A percentile compares a stretch with the other conserved stretches of the same genome.
phyloP scores from a whole-genome alignment of 37 sponge, comb jelly and placozoan genomes.

The Cliona cf. orientalis region DNA sequence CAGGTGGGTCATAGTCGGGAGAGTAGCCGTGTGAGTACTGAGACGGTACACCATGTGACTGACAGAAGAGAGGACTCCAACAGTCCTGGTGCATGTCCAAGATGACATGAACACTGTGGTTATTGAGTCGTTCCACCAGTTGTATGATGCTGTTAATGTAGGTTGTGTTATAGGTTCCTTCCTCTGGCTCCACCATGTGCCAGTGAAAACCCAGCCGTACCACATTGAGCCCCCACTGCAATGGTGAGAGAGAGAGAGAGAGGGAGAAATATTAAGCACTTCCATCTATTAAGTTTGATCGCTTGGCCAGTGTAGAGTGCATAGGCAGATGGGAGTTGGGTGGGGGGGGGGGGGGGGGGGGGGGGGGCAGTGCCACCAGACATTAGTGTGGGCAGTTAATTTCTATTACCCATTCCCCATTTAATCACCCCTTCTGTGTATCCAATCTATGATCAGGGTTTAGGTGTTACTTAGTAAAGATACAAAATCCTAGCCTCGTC shows the following conservation, averaged over 20 bases:
- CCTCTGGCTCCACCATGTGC: constrained; percentile 40
- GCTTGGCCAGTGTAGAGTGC: not conserved
- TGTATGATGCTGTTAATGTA: constrained; percentile 34
- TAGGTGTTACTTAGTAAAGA: too few relatives aligned
- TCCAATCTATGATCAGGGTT: too few relatives aligned
- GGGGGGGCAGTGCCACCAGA: too few relatives aligned
- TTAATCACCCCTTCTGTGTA: too few relatives aligned
- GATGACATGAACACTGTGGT: constrained; percentile 25
- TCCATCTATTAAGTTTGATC: not conserved
- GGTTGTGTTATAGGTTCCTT: constrained; percentile 35
- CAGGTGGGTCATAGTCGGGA: constrained; percentile 23
- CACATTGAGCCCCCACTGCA: constrained; percentile 55
- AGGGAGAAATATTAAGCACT: not conserved
- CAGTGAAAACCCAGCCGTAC: constrained; percentile 51
- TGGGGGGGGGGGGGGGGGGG: too few relatives aligned
- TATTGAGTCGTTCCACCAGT: constrained; percentile 23
- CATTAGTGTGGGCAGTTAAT: too few relatives aligned
- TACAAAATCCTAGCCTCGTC: too few relatives aligned
- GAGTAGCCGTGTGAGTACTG: constrained; percentile 24
- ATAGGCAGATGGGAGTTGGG: too few relatives aligned
- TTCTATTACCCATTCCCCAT: too few relatives aligned
- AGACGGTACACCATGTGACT: constrained; percentile 40
- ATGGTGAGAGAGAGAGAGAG: not conserved
- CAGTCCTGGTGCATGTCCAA: constrained; percentile 66
- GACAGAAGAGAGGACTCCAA: constrained; percentile 38